Conservation (phyloP, 2,113 vertebrate species). For the Crotalus tigris region DNA sequence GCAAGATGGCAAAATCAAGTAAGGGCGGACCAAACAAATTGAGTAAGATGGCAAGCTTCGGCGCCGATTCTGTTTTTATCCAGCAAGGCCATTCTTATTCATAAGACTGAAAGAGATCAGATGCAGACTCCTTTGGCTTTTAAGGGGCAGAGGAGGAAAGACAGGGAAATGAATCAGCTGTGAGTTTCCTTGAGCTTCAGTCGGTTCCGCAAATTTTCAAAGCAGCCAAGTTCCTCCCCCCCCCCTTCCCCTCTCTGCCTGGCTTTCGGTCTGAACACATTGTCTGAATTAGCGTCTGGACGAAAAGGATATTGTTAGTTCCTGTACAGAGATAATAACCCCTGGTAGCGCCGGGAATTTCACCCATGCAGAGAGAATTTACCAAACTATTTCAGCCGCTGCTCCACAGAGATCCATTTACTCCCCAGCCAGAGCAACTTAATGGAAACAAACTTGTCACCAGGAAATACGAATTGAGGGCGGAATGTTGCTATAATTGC, state of each 20-base stretch:
- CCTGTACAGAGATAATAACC: constrained; percentile 68
- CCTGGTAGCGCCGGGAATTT: constrained; percentile 63
- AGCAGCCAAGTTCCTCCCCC: constrained; percentile 35
- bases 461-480: constrained; percentile 42
- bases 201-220: constrained; percentile 48
- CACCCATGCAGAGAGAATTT: constrained; percentile 68
- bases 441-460: constrained; percentile 42
- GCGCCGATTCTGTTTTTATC: background rate
- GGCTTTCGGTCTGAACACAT: constrained; percentile 50
- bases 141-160: background rate
- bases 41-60: background rate
- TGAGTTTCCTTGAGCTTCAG: constrained; percentile 17
- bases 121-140: background rate
- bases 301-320: constrained; percentile 74
- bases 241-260: background rate
- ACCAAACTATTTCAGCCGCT: constrained; percentile 30
- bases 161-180: background rate
- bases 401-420: constrained; percentile 33
- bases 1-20: background rate
- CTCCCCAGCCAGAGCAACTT: constrained; percentile 26
- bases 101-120: background rate
- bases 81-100: background rate
- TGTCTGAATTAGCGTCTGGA: constrained; percentile 70
- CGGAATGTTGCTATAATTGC: constrained; percentile 21
- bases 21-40: too few relatives aligned